phyloP scores from a whole-genome alignment of 2,113 vertebrate species.

The Hippopotamus amphibius region DNA sequence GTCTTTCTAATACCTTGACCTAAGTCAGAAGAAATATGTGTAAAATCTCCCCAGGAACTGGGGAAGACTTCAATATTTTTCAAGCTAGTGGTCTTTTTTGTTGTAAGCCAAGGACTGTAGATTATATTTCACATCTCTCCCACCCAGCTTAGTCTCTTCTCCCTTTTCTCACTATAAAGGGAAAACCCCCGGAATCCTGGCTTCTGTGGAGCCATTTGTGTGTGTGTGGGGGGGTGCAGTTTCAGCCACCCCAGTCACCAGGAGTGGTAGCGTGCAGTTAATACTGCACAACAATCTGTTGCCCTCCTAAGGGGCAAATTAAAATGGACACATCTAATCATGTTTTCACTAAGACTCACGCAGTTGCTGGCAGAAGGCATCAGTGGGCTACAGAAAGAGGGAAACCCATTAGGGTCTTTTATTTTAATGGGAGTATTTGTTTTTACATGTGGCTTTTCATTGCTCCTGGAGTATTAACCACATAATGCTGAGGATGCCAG shows the following conservation, averaged over 20 bases:
- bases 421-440: conserved; percentile 49
- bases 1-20: conserved; percentile 71
- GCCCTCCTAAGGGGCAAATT: background rate
- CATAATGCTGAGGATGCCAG: conserved; percentile 50
- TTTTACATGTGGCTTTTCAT: conserved; percentile 65
- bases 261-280: background rate
- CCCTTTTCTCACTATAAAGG: background rate
- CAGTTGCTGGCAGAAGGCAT: background rate
- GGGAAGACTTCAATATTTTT: conserved; percentile 58
- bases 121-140: conserved; percentile 44
- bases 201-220: background rate
- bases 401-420: background rate
- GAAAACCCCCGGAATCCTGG: background rate
- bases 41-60: conserved; percentile 64
- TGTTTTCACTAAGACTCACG: background rate
- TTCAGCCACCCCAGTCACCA: background rate
- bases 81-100: conserved; percentile 34
- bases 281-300: background rate
- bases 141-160: background rate
- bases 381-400: background rate
- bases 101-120: conserved; percentile 43
- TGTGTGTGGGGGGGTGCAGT: background rate
- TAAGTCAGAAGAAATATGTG: conserved; percentile 71
- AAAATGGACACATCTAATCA: background rate
- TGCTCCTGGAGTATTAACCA: conserved; percentile 56